Percentiles rank a stretch among this genome's conserved stretches.
Evolutionary conservation across 2,888 invertebrate genomes (phyloP).

Genomic region (Phyllotreta cruciferae): DNA sequence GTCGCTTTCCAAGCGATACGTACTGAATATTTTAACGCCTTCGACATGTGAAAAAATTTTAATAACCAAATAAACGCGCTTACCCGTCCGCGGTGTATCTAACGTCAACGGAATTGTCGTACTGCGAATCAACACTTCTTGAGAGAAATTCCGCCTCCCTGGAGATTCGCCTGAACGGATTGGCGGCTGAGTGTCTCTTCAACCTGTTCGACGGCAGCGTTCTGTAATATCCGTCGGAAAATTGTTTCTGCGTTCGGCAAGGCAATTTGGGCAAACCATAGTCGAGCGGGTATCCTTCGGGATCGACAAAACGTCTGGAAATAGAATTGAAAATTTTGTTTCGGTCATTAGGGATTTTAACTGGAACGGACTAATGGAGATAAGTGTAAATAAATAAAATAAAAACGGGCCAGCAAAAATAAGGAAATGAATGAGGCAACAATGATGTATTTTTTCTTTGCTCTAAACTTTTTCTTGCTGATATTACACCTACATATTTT

Average conservation of each 20-base stretch:
- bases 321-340: conserved; percentile 15
- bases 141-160: conserved; percentile 71
- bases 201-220: conserved; percentile 77
- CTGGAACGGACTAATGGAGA: not conserved
- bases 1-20: too few relatives aligned
- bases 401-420: not conserved
- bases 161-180: conserved; percentile 65
- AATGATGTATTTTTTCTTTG: not conserved
- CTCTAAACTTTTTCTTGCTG: not conserved
- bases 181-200: conserved; percentile 62
- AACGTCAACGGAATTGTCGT: conserved; percentile 64
- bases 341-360: not conserved
- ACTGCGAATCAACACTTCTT: conserved; percentile 60
- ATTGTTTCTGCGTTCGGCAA: conserved; percentile 39
- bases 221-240: conserved; percentile 63
- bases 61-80: conserved; percentile 12
- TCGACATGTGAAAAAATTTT: not conserved
- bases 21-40: not conserved
- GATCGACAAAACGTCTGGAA: conserved; percentile 67
- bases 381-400: too few relatives aligned
- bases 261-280: conserved; percentile 76
- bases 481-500: not conserved
- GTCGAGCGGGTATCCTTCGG: conserved; percentile 77
- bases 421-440: not conserved
- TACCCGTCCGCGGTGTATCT: conserved; percentile 44